Evolutionary conservation across 2,113 vertebrate genomes (phyloP).

Genomic region (Podilymbus podiceps): DNA sequence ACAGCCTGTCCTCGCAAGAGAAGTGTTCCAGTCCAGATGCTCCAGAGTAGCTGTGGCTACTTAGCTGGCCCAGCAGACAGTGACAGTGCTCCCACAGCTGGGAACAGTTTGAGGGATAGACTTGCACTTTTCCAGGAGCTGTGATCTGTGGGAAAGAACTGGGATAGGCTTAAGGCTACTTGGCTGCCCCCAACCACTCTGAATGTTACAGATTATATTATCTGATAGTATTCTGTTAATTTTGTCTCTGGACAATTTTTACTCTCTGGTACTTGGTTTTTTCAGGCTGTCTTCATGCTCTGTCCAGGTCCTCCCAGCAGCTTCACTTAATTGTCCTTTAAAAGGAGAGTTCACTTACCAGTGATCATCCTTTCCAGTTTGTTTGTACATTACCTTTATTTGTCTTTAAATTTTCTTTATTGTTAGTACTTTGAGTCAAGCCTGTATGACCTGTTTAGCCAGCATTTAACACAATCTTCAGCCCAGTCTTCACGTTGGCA

Average conservation of each 20-base stretch:
- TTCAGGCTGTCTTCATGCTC: background rate
- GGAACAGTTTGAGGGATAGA: background rate
- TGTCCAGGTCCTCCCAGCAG: background rate
- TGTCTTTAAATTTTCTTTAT: background rate
- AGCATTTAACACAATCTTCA: background rate
- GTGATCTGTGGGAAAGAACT: too few species aligned
- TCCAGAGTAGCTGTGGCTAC: background rate
- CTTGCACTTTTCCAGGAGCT: background rate
- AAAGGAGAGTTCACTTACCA: background rate
- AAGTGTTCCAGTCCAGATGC: too few species aligned
- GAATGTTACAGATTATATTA: background rate
- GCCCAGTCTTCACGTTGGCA: background rate
- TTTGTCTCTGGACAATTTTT: background rate
- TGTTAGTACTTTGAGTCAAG: background rate
- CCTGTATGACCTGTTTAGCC: background rate
- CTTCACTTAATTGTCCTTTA: background rate
- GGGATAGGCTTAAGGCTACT: background rate
- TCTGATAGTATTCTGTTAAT: background rate
- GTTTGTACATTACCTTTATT: background rate
- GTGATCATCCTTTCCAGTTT: background rate
- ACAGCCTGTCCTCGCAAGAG: too few species aligned
- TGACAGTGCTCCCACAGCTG: background rate
- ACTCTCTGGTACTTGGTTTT: background rate
- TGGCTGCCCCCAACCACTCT: background rate
- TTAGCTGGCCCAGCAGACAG: background rate